A percentile compares a stretch with the other conserved stretches of the same genome.
These are phyloP conservation scores for Ornithorhynchus anatinus DNA, from an alignment of 2,113 vertebrate species.

Conservation along the genomic window DNA sequence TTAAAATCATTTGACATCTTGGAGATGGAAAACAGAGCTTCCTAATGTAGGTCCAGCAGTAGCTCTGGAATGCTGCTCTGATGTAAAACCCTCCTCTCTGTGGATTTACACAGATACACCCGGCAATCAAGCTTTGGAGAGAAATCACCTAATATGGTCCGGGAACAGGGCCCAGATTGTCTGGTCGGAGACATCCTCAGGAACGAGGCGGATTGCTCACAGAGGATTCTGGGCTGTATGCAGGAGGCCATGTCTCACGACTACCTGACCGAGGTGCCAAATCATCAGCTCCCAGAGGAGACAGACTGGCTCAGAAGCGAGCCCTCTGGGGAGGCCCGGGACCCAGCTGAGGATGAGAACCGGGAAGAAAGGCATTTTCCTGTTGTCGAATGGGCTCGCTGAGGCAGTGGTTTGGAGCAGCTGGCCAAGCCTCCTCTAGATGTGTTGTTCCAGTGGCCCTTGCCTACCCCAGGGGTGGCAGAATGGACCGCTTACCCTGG, in stretches of 20 bases:
- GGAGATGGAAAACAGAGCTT: slow-evolving; percentile 57
- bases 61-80: slow-evolving; percentile 36
- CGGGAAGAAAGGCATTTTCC: no score
- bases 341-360: no score
- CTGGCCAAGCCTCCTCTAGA: no score
- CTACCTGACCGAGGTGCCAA: not conserved
- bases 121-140: slow-evolving; percentile 19
- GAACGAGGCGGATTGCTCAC: not conserved
- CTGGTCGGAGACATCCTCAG: not conserved
- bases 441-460: no score
- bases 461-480: no score
- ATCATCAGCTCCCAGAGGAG: not conserved
- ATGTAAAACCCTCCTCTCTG: slow-evolving; percentile 27
- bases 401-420: no score
- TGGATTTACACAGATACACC: slow-evolving; percentile 21
- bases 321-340: no score
- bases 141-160: slow-evolving; percentile 69
- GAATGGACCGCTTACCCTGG: no score
- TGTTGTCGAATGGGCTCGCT: no score
- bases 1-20: slow-evolving; percentile 42
- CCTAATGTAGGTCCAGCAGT: slow-evolving; percentile 5
- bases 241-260: not conserved
- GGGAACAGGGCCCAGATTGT: slow-evolving; percentile 39
- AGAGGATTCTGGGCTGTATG: not conserved
- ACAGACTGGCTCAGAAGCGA: no score